These are phyloP conservation scores for Samia ricini DNA, from an alignment of 1,140 invertebrate species.

Conservation along the genomic window DNA sequence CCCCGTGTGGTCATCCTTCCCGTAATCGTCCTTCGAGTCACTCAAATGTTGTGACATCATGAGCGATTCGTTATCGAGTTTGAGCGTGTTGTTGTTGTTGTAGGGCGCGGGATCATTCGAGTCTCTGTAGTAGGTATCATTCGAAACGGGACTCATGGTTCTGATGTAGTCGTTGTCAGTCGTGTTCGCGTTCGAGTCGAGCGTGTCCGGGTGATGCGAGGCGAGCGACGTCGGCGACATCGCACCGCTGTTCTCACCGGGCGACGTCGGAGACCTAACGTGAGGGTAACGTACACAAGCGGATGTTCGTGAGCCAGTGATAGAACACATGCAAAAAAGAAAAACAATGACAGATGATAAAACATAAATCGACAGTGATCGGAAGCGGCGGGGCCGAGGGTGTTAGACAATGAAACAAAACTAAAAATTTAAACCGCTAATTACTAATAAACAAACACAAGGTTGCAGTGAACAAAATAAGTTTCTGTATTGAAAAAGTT, in stretches of 20 bases:
- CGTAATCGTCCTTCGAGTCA: slow-evolving; percentile 67
- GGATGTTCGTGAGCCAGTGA: slow-evolving; percentile 69
- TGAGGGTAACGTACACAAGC: slow-evolving; percentile 61
- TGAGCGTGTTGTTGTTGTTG: slow-evolving; percentile 74
- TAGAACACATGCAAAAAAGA: slow-evolving; percentile 68
- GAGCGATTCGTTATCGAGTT: slow-evolving; percentile 70
- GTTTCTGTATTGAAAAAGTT: neutral
- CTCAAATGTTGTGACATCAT: slow-evolving; percentile 64
- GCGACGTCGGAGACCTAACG: slow-evolving; percentile 67
- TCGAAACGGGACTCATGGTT: slow-evolving; percentile 60
- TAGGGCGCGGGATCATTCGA: slow-evolving; percentile 51
- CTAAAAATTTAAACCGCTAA: neutral
- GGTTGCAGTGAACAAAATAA: neutral
- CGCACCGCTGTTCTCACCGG: slow-evolving; percentile 59
- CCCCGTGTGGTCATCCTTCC: slow-evolving; percentile 53
- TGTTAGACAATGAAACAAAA: slow-evolving; percentile 13
- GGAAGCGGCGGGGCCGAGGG: slow-evolving; percentile 35
- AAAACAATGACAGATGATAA: slow-evolving; percentile 56
- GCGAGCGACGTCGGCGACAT: slow-evolving; percentile 65
- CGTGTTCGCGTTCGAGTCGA: slow-evolving; percentile 58
- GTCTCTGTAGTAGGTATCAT: slow-evolving; percentile 63
- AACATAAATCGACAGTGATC: slow-evolving; percentile 48
- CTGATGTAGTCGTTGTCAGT: slow-evolving; percentile 57
- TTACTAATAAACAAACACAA: neutral
- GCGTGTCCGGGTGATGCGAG: slow-evolving; percentile 44